These are phyloP conservation scores for Blastobasis adustella DNA, from an alignment of 2,888 invertebrate species.

Conservation along the genomic window DNA sequence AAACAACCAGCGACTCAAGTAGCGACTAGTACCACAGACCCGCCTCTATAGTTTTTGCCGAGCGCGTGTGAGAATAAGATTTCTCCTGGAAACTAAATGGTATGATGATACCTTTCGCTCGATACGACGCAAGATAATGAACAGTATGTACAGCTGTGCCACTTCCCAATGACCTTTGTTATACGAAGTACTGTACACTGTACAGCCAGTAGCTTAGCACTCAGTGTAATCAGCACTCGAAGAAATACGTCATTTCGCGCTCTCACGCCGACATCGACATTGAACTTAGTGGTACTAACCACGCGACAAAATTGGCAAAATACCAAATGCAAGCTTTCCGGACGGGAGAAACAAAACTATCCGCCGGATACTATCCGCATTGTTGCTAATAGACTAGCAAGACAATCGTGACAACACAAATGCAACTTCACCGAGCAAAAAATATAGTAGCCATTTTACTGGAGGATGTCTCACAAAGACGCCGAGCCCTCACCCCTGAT, in stretches of 20 bases:
- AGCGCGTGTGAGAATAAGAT: constrained; percentile 59
- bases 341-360: too few relatives aligned
- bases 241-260: too few relatives aligned
- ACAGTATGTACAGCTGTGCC: constrained; percentile 57
- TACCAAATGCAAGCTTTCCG: constrained; percentile 33
- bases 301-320: constrained; percentile 54
- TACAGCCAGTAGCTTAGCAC: too few relatives aligned
- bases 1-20: constrained; percentile 39
- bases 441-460: constrained; percentile 19
- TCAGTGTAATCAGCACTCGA: too few relatives aligned
- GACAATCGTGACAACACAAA: background rate
- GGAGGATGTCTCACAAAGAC: constrained; percentile 25
- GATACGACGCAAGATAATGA: constrained; percentile 57
- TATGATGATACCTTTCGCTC: constrained; percentile 67
- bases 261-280: constrained; percentile 31
- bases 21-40: constrained; percentile 39
- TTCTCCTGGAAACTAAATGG: constrained; percentile 58
- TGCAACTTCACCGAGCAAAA: background rate
- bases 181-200: constrained; percentile 18
- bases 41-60: constrained; percentile 43
- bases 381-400: too few relatives aligned
- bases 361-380: too few relatives aligned
- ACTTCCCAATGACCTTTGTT: constrained; percentile 70
- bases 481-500: constrained; percentile 24
- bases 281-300: constrained; percentile 45